A percentile compares a stretch with the other conserved stretches of the same genome.
Conservation (phyloP, 1,140 invertebrate species). For the Bombus fervidus region DNA sequence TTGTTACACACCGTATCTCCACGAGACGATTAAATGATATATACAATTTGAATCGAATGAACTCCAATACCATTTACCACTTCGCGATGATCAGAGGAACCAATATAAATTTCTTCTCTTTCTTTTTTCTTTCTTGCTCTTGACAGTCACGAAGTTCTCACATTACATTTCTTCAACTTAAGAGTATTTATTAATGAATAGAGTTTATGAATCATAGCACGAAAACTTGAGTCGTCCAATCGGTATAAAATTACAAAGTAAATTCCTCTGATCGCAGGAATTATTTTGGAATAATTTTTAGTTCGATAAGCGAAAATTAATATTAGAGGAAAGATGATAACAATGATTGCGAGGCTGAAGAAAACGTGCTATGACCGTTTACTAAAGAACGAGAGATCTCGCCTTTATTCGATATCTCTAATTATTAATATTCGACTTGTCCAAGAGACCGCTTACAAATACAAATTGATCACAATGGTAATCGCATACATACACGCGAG, state of each 20-base stretch:
- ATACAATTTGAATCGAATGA: background rate
- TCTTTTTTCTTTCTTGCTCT: background rate
- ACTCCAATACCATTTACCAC: background rate
- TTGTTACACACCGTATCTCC: background rate
- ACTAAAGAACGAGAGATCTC: constrained; percentile 47
- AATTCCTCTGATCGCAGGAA: constrained; percentile 8
- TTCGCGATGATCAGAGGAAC: background rate
- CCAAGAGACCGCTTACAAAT: constrained; percentile 50
- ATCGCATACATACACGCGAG: constrained; percentile 41
- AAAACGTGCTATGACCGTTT: constrained; percentile 33
- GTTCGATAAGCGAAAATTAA: background rate
- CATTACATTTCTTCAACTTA: background rate
- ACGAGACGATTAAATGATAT: background rate
- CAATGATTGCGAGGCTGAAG: constrained; percentile 1
- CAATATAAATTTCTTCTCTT: background rate
- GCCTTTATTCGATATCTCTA: constrained; percentile 26
- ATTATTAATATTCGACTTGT: constrained; percentile 53
- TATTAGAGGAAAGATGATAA: constrained; percentile 1
- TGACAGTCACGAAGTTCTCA: background rate
- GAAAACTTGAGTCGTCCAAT: background rate
- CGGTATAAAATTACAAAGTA: background rate
- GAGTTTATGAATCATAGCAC: constrained; percentile 32
- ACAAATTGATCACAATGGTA: constrained; percentile 65
- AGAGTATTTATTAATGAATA: background rate
- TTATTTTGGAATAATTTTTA: background rate